Percentiles rank a stretch among this genome's conserved stretches.
phyloP scores from a whole-genome alignment of 1,140 invertebrate genomes.

The Laupala kohalensis region DNA sequence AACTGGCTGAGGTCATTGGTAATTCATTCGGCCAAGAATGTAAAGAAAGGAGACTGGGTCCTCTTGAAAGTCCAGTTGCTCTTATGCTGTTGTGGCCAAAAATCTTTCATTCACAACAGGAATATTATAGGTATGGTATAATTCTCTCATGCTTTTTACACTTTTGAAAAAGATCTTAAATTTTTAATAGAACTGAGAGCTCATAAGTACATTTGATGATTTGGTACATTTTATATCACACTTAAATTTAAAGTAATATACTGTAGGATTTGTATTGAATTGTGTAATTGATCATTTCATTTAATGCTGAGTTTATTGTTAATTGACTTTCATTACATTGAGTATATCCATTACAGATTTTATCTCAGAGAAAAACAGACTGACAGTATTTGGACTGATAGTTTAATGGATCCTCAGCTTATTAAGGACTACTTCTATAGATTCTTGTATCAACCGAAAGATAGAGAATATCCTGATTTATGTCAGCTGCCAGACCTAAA shows the following conservation, averaged over 20 bases:
- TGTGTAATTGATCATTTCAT: no score
- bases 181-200: no score
- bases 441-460: slow-evolving; percentile 79
- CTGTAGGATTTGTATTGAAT: no score
- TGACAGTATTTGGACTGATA: slow-evolving; percentile 69
- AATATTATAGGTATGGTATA: slow-evolving; percentile 38
- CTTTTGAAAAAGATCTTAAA: no score
- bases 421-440: slow-evolving; percentile 80
- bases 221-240: no score
- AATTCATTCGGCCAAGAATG: slow-evolving; percentile 74
- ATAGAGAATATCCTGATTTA: slow-evolving; percentile 86
- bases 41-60: slow-evolving; percentile 78
- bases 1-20: slow-evolving; percentile 79
- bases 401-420: slow-evolving; percentile 78
- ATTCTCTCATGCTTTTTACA: no score
- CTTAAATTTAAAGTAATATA: no score
- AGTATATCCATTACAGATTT: slow-evolving; percentile 44
- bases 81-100: slow-evolving; percentile 90
- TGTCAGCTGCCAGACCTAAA: slow-evolving; percentile 91
- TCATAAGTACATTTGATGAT: no score
- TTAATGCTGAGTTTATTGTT: no score
- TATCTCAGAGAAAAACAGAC: slow-evolving; percentile 71
- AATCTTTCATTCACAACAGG: slow-evolving; percentile 32
- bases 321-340: no score
- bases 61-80: slow-evolving; percentile 76